A percentile compares a stretch with the other conserved stretches of the same genome.
Evolutionary conservation across 2,113 vertebrate genomes (phyloP).

Genomic region (Henicopernis longicauda): DNA sequence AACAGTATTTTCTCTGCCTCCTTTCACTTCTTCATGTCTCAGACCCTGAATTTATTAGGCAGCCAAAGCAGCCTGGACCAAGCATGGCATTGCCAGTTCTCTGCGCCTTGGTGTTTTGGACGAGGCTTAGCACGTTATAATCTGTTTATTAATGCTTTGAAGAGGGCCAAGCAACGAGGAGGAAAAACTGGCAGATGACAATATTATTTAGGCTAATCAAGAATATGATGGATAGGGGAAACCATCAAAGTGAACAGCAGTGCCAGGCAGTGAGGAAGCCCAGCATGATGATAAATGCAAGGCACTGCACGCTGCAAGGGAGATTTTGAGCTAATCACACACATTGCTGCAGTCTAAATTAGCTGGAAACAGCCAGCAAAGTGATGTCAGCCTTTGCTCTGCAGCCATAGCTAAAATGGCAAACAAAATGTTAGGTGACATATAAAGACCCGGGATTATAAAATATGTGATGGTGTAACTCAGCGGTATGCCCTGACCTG

Average conservation of each 20-base stretch:
- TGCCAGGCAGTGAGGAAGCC: neutral
- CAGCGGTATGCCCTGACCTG: neutral
- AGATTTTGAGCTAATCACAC: conserved; percentile 8
- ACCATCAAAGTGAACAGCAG: neutral
- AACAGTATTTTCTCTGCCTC: neutral
- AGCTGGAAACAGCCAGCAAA: neutral
- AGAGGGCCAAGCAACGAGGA: neutral
- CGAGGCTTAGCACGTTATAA: neutral
- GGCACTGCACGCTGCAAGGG: neutral
- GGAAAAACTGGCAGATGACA: conserved; percentile 33
- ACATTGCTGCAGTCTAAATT: conserved; percentile 3
- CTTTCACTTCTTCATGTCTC: neutral
- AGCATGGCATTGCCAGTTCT: neutral
- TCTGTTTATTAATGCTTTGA: conserved; percentile 31
- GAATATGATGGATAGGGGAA: neutral
- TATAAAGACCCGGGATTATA: neutral
- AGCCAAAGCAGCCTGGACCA: neutral
- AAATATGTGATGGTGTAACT: neutral
- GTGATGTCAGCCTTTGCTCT: neutral
- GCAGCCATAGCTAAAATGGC: neutral
- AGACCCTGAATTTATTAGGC: neutral
- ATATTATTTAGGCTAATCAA: conserved; percentile 31
- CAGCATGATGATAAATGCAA: neutral
- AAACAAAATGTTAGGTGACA: neutral
- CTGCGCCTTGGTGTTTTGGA: neutral